Evolutionary conservation across 2,113 vertebrate species (phyloP).

Genomic region (Chaetorhynchus papuensis): DNA sequence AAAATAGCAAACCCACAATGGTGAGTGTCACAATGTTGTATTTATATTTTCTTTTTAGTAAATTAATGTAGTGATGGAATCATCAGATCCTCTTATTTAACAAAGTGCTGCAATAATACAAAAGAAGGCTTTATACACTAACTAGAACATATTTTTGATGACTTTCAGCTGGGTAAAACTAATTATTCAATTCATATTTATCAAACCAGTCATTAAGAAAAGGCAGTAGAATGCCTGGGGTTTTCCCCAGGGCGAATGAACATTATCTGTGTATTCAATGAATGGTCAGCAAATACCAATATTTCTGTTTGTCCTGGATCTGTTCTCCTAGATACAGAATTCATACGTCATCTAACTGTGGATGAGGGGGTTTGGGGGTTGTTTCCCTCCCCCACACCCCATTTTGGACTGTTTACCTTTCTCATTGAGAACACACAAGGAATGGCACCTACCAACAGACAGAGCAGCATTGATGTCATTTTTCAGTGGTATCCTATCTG

Average conservation of each 20-base stretch:
- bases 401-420: not conserved
- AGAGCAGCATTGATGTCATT: not conserved
- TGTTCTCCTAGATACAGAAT: not conserved
- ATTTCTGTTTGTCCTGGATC: not conserved
- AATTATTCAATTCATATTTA: not conserved
- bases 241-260: not conserved
- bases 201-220: not conserved
- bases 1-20: not conserved
- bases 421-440: not conserved
- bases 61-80: not conserved
- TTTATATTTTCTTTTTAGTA: not conserved
- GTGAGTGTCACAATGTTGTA: not conserved
- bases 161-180: not conserved
- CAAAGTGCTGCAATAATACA: not conserved
- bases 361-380: not conserved
- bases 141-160: not conserved
- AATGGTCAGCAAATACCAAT: not conserved
- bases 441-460: not conserved
- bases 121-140: not conserved
- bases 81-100: not conserved
- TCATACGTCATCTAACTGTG: accelerated
- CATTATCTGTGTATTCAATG: not conserved
- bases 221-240: not conserved
- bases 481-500: not conserved
- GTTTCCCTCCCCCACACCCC: accelerated